Evolutionary conservation across 2,797 vertebrate genomes (phyloP).

Genomic region (Pampus argenteus): DNA sequence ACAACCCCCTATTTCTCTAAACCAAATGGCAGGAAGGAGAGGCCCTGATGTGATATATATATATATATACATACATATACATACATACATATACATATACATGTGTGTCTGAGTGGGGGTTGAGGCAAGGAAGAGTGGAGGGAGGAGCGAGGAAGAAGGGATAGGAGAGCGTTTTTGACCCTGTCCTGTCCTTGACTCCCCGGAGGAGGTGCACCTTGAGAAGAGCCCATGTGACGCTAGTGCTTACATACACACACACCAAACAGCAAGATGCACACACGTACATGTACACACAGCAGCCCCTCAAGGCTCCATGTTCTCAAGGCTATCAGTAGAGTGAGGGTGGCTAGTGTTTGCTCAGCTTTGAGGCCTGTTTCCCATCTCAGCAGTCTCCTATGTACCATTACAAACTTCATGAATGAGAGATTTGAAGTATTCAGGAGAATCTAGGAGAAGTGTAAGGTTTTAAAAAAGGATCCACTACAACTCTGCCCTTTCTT

Average conservation of each 20-base stretch:
- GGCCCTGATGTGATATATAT: too few relatives aligned
- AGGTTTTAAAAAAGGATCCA: conserved; percentile 59
- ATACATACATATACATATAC: too few relatives aligned
- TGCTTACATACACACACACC: conserved; percentile 24
- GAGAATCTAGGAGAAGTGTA: not conserved
- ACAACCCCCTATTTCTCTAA: conserved; percentile 19
- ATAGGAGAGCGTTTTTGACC: conserved; percentile 68
- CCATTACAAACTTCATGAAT: conserved; percentile 1
- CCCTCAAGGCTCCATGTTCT: conserved; percentile 78
- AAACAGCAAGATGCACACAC: conserved; percentile 21
- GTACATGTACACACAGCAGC: conserved; percentile 48
- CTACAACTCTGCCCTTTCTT: conserved; percentile 68
- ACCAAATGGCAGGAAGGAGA: conserved; percentile 22
- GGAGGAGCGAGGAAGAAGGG: conserved; percentile 37
- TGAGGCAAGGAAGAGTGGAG: conserved; percentile 25
- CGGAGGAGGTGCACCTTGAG: conserved; percentile 75
- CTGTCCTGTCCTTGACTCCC: conserved; percentile 77
- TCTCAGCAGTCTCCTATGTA: conserved; percentile 53
- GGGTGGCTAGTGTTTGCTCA: conserved; percentile 89
- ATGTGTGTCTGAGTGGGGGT: conserved; percentile 14
- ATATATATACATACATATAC: too few relatives aligned
- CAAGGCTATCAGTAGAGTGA: conserved; percentile 89
- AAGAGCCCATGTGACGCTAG: conserved; percentile 73
- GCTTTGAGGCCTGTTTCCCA: conserved; percentile 86
- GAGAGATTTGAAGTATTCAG: not conserved